Percentiles rank a stretch among this genome's conserved stretches.
Evolutionary conservation across 2,797 vertebrate genomes (phyloP).

Genomic region (Ctenochaetus hawaiiensis): DNA sequence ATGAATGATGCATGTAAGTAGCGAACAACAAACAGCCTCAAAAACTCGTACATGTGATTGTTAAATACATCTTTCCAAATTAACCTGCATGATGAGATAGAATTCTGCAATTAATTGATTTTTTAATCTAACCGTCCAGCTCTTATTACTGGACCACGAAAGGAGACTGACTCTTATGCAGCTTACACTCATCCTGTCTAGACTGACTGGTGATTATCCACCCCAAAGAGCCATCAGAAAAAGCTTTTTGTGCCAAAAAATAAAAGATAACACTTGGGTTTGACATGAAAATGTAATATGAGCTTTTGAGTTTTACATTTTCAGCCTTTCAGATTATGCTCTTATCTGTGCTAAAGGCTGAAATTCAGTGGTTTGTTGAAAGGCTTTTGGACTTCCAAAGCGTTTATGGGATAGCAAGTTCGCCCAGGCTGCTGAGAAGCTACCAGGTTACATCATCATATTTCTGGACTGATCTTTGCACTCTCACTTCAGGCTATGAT

Average conservation of each 20-base stretch:
- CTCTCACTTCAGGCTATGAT: constrained; percentile 7
- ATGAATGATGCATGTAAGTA: not conserved
- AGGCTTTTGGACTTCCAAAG: not conserved
- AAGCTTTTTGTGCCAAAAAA: not conserved
- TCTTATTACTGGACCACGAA: not conserved
- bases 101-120: constrained; percentile 10
- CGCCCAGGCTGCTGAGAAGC: not conserved
- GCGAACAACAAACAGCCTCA: no score
- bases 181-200: constrained; percentile 20
- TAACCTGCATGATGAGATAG: no score
- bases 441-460: constrained; percentile 30
- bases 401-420: not conserved
- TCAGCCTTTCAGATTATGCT: not conserved
- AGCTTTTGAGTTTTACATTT: constrained; percentile 5
- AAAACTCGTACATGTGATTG: not conserved
- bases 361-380: not conserved
- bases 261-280: not conserved
- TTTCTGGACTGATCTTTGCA: constrained; percentile 5
- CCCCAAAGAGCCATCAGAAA: not conserved
- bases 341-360: not conserved
- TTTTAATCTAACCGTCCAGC: not conserved
- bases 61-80: no score
- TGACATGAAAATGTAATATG: constrained; percentile 10
- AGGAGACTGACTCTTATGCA: not conserved
- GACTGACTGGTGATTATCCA: constrained; percentile 37